Evolutionary conservation across 1,140 invertebrate genomes (phyloP), one percentile per base, ranked within the genome.

Genomic region (Paramacrobiotus metropolitanus): DNA sequence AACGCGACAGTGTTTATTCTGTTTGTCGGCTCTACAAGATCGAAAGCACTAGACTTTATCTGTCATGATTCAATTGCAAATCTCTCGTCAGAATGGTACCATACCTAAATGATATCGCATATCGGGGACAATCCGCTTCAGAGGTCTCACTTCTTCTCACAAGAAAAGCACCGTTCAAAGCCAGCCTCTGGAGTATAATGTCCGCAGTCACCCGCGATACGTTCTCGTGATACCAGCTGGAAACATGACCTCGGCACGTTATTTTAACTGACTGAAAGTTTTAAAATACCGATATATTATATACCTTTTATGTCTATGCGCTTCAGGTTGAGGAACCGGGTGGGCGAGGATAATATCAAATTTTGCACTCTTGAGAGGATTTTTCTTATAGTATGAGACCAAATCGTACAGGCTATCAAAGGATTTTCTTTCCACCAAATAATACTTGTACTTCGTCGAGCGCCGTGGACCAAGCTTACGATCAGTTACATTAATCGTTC

Each of bases 1-100:
- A 29, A 96, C 88, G 60, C 86, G 79, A 73, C 92, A 96, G 70
- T 95, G 91, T 69, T 94, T 95, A 61, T 95, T 92, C 73, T 88
- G 85, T 24, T 83, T 84, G 68, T 92, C 87, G 28, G 86, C 86
- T 68, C 87, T 89, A 68, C 29, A 65, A 66, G 64, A 68, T 62
- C 75, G 72, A 59, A 65, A 66, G 67, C 64, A 61, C 60, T 44
- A n/a, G 4, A 15, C 28, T 1, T 29, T 1, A 60, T 30, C 24
- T 30, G 2, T 21, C 31, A 63, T 60, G 24, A 21, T n/a, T 29
- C 29, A 20, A 62, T 21, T 62, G 44, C 29, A 60, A 40, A 28
- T 3, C 30, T 24, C 30, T 20, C 21, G 1, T 2, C 30, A 34
- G 44, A 44, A 63, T 20, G 55, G 21, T 59, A 63, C 60, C n/a